Percentiles rank a stretch among this genome's conserved stretches.
These are phyloP conservation scores for Psix sp. DNA, from an alignment of 1,140 invertebrate genomes.

Conservation along the genomic window DNA sequence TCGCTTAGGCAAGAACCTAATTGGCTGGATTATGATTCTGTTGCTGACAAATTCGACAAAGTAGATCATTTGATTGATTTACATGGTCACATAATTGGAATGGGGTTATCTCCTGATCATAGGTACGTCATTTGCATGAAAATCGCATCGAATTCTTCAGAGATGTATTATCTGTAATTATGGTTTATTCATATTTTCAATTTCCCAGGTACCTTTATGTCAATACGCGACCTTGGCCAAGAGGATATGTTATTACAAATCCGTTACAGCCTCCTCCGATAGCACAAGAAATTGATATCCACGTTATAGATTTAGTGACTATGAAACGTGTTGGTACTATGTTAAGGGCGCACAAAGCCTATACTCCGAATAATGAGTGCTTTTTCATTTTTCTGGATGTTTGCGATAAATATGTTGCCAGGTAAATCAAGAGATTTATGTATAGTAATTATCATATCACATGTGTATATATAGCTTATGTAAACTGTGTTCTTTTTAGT, in stretches of 20 bases:
- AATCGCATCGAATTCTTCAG: background rate
- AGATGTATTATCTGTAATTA: background rate
- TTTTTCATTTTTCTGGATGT: conserved; percentile 94
- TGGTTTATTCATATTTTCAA: too few relatives aligned
- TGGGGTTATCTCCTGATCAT: conserved; percentile 91
- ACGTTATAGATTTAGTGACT: conserved; percentile 90
- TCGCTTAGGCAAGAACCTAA: conserved; percentile 79
- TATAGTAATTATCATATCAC: background rate
- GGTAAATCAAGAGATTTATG: conserved; percentile 76
- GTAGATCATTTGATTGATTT: conserved; percentile 91
- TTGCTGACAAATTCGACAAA: conserved; percentile 85
- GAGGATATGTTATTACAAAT: conserved; percentile 86
- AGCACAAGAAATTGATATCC: conserved; percentile 94
- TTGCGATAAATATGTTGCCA: conserved; percentile 90
- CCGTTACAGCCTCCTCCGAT: conserved; percentile 90
- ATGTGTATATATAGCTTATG: too few relatives aligned
- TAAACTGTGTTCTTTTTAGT: too few relatives aligned
- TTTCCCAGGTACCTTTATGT: conserved; percentile 89
- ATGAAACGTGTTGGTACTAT: conserved; percentile 89
- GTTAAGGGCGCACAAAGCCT: conserved; percentile 90
- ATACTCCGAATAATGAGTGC: conserved; percentile 91
- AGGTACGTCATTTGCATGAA: conserved; percentile 76
- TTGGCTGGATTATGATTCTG: conserved; percentile 83
- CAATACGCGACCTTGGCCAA: conserved; percentile 91
- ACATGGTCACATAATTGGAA: conserved; percentile 93